phyloP scores from a whole-genome alignment of 2,113 vertebrate species.

The Xiphophorus couchianus region DNA sequence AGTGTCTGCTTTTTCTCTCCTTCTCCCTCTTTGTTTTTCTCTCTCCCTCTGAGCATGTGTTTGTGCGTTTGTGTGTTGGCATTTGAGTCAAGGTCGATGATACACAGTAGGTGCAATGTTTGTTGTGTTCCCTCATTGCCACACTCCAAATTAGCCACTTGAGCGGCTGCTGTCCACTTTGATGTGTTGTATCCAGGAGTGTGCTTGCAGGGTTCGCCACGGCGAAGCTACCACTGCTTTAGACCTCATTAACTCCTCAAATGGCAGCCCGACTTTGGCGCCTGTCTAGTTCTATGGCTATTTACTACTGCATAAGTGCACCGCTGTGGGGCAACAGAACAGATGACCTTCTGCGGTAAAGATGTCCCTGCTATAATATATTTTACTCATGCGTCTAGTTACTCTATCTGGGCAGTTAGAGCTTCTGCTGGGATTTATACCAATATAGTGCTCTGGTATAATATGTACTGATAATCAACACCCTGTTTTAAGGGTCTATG shows the following conservation, averaged over 20 bases:
- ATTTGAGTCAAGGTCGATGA: constrained; percentile 78
- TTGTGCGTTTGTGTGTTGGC: constrained; percentile 71
- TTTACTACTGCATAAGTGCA: constrained; percentile 77
- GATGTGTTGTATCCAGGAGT: constrained; percentile 81
- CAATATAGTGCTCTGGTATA: background rate
- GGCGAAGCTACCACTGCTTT: constrained; percentile 65
- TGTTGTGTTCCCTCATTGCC: constrained; percentile 77
- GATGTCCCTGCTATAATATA: constrained; percentile 39
- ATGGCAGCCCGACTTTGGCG: constrained; percentile 65
- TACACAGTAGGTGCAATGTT: constrained; percentile 82
- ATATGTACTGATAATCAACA: background rate
- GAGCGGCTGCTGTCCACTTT: constrained; percentile 84
- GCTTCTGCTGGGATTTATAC: constrained; percentile 2
- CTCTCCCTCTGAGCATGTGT: constrained; percentile 72
- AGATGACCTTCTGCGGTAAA: constrained; percentile 75
- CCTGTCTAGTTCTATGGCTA: constrained; percentile 74
- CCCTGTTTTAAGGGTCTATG: too few species aligned
- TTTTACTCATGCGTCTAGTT: constrained; percentile 10
- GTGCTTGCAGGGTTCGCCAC: constrained; percentile 64
- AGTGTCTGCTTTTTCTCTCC: constrained; percentile 65
- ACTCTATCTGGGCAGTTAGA: constrained; percentile 9
- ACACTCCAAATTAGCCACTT: constrained; percentile 83
- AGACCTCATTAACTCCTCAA: constrained; percentile 81
- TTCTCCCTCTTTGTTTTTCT: constrained; percentile 72
- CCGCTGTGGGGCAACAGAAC: constrained; percentile 57